A percentile compares a stretch with the other conserved stretches of the same genome.
Evolutionary conservation across 2,797 vertebrate species (phyloP).

Genomic region (Rhynchotus rufescens): DNA sequence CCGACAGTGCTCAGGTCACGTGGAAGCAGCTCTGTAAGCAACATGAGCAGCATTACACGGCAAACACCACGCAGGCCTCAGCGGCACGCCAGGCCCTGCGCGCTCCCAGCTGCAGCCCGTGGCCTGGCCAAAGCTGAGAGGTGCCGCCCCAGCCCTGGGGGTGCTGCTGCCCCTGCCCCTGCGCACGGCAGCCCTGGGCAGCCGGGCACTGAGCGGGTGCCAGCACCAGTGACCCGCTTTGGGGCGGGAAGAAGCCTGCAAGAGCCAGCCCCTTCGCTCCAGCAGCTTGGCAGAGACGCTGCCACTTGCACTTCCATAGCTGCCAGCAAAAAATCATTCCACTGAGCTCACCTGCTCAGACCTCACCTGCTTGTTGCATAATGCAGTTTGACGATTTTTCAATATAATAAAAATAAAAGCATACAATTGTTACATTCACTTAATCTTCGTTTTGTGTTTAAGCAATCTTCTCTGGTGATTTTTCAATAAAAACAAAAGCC

Average conservation of each 20-base stretch:
- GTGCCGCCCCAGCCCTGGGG: too few relatives aligned
- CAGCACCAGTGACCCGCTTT: too few relatives aligned
- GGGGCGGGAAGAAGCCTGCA: too few relatives aligned
- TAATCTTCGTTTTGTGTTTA: background rate
- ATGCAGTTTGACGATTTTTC: background rate
- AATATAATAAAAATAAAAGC: background rate
- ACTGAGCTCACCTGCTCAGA: background rate
- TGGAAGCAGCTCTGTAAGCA: background rate
- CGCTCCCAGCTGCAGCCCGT: too few relatives aligned
- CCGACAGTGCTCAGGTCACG: background rate
- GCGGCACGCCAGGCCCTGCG: background rate
- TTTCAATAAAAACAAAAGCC: background rate
- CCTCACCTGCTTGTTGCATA: background rate
- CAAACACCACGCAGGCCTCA: background rate
- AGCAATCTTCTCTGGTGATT: background rate
- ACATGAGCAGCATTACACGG: background rate
- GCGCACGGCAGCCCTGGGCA: background rate
- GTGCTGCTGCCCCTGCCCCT: background rate
- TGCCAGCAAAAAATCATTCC: background rate
- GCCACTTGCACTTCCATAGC: background rate
- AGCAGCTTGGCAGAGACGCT: background rate
- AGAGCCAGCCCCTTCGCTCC: background rate
- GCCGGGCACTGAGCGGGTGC: too few relatives aligned
- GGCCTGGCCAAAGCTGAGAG: rapidly evolving
- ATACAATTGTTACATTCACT: background rate